Evolutionary conservation across 2,797 vertebrate genomes (phyloP).

Genomic region (Aselliscus stoliczkanus): DNA sequence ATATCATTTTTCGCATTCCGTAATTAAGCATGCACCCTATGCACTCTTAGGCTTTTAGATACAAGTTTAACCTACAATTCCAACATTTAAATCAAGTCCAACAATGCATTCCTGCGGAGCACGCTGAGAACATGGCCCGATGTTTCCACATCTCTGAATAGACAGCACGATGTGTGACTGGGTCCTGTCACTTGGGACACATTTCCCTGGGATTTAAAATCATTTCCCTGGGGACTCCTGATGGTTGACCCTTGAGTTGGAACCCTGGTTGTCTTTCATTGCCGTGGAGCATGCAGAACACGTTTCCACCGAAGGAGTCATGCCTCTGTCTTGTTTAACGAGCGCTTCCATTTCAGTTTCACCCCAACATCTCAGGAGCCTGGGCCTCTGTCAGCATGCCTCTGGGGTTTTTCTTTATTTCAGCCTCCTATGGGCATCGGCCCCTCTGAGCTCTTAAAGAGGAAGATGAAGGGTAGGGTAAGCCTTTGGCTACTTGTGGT

Average conservation of each 20-base stretch:
- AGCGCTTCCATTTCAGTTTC: not conserved
- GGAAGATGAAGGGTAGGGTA: not conserved
- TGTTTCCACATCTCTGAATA: not conserved
- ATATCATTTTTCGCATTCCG: not conserved
- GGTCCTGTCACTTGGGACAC: not conserved
- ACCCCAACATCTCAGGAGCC: not conserved
- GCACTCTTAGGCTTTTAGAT: not conserved
- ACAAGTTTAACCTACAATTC: not conserved
- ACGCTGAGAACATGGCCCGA: not conserved
- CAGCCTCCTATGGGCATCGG: not conserved
- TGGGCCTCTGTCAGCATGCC: not conserved
- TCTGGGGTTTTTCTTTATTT: not conserved
- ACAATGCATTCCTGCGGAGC: not conserved
- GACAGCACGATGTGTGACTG: not conserved
- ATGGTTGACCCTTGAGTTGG: not conserved
- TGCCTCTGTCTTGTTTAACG: not conserved
- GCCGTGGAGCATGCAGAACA: not conserved
- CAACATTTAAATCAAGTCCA: constrained; percentile 1
- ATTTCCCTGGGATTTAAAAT: not conserved
- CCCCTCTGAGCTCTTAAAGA: not conserved
- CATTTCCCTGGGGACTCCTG: not conserved
- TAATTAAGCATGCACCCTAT: not conserved
- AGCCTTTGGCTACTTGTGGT: not conserved
- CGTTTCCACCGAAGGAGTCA: not conserved
- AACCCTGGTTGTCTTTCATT: not conserved